phyloP scores from a whole-genome alignment of 1,140 invertebrate genomes.

The Lucilia sericata region DNA sequence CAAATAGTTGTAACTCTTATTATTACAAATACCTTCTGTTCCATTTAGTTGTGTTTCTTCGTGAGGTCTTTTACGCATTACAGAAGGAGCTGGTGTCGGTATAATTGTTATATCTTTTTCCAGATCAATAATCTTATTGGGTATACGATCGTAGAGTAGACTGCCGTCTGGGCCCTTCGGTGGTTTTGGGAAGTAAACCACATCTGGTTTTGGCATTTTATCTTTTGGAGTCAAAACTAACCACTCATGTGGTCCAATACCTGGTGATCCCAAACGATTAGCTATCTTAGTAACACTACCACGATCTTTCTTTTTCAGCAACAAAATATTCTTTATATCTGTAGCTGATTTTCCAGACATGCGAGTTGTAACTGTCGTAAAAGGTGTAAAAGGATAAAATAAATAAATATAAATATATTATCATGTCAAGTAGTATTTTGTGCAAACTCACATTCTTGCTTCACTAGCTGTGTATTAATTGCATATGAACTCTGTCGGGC shows the following conservation, averaged over 20 bases:
- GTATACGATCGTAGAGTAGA: constrained; percentile 84
- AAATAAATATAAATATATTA: neutral
- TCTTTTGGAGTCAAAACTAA: constrained; percentile 82
- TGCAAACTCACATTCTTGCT: constrained; percentile 81
- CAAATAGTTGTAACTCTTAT: neutral
- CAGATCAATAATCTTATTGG: constrained; percentile 79
- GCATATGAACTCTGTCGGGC: constrained; percentile 89
- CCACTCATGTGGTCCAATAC: constrained; percentile 81
- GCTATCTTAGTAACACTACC: constrained; percentile 84
- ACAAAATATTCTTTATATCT: constrained; percentile 73
- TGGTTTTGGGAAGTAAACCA: constrained; percentile 86
- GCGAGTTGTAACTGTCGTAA: constrained; percentile 71
- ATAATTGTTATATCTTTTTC: constrained; percentile 72
- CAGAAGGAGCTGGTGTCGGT: constrained; percentile 65
- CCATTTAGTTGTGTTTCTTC: constrained; percentile 81
- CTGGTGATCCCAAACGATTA: constrained; percentile 78
- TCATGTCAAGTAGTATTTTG: neutral
- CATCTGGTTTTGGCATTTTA: constrained; percentile 81
- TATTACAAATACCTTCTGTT: constrained; percentile 67
- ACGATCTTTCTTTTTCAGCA: constrained; percentile 71
- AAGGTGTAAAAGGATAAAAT: neutral
- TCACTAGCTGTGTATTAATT: constrained; percentile 86
- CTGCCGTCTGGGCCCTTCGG: constrained; percentile 88
- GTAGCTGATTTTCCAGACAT: constrained; percentile 73
- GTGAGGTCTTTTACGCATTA: constrained; percentile 80